phyloP scores from a whole-genome alignment of 2,888 invertebrate genomes.

The Aplocera efformata region DNA sequence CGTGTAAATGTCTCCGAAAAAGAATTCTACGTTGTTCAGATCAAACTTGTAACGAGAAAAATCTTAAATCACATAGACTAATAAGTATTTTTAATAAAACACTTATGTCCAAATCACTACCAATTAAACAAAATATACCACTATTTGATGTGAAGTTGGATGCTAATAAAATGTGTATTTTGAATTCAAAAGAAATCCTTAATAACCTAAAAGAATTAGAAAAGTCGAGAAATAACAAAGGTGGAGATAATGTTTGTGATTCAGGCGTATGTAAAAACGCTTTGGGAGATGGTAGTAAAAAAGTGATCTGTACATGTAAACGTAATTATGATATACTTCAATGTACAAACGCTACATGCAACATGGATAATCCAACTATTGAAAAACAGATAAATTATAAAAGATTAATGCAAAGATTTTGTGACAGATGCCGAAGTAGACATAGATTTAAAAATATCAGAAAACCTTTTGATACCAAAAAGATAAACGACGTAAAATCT shows the following conservation, averaged over 20 bases:
- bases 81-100: background rate
- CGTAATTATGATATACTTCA: background rate
- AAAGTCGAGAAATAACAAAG: background rate
- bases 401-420: slow-evolving; percentile 2
- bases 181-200: slow-evolving; percentile 30
- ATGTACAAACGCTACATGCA: background rate
- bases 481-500: background rate
- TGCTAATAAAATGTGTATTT: slow-evolving; percentile 28
- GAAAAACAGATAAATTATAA: background rate
- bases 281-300: background rate
- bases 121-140: background rate
- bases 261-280: background rate
- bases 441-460: slow-evolving; percentile 1
- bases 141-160: slow-evolving; percentile 5
- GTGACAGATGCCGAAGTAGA: slow-evolving; percentile 2
- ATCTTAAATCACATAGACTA: background rate
- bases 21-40: slow-evolving; percentile 18
- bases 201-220: slow-evolving; percentile 7
- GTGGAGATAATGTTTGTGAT: background rate
- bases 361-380: background rate
- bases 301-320: slow-evolving; percentile 2
- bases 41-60: slow-evolving; percentile 3
- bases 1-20: slow-evolving; percentile 30
- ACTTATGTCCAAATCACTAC: too few species aligned
- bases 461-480: slow-evolving; percentile 3